These are phyloP conservation scores for Clarias magur DNA, from an alignment of 2,113 vertebrate species.

Conservation along the genomic window DNA sequence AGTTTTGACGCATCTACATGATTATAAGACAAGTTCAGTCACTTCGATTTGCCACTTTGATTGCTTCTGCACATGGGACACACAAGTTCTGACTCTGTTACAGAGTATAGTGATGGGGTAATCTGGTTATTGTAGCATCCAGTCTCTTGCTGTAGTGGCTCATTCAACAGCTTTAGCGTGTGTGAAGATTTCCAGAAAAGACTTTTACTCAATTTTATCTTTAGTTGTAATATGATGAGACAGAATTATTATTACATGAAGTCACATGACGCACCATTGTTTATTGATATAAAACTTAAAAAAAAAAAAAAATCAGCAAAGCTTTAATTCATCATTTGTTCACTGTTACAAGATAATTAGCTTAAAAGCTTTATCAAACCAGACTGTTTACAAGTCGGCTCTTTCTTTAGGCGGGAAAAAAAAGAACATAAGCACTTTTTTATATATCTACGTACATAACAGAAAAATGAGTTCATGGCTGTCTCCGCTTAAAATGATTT, in stretches of 20 bases:
- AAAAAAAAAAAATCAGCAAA: background rate
- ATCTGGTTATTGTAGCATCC: background rate
- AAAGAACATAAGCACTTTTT: background rate
- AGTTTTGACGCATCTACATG: background rate
- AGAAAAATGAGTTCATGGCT: slow-evolving; percentile 12
- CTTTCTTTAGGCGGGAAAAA: background rate
- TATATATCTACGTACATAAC: slow-evolving; percentile 5
- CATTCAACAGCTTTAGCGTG: background rate
- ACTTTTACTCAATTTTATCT: background rate
- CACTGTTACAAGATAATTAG: background rate
- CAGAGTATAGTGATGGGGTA: background rate
- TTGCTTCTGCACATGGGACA: background rate
- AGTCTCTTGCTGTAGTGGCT: background rate
- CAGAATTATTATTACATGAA: too few relatives aligned
- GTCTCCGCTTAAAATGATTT: slow-evolving; percentile 29
- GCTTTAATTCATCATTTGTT: background rate
- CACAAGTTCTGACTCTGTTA: background rate
- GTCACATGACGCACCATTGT: background rate
- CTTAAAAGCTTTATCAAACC: background rate
- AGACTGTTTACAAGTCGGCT: background rate
- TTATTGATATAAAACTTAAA: background rate
- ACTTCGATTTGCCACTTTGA: background rate
- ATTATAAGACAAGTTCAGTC: background rate
- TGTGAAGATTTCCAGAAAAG: background rate
- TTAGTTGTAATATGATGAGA: background rate